Evolutionary conservation across 2,113 vertebrate genomes (phyloP).

Genomic region (Megaleporinus macrocephalus): DNA sequence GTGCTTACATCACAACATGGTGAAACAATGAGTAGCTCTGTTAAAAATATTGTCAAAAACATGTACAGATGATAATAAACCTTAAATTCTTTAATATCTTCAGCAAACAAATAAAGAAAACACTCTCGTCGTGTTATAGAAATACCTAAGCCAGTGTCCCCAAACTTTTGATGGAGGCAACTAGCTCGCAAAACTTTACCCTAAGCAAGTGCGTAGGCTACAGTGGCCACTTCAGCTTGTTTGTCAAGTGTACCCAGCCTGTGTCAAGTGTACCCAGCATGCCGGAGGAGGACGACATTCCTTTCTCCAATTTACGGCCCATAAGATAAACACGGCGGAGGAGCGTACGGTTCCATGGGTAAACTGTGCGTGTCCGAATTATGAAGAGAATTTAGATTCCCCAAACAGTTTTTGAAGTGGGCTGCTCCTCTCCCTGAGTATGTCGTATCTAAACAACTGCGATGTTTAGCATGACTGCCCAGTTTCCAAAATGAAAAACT

Average conservation of each 20-base stretch:
- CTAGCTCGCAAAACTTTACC: neutral
- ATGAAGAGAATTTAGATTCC: constrained; percentile 1
- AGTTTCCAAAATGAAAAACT: neutral
- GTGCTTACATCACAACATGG: too few relatives aligned
- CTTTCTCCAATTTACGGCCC: neutral
- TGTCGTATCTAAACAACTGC: neutral
- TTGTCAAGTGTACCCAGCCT: neutral
- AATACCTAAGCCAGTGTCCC: too few relatives aligned
- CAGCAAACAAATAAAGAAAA: too few relatives aligned
- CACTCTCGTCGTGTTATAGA: too few relatives aligned
- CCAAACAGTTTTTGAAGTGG: neutral
- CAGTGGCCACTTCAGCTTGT: neutral
- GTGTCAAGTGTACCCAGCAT: neutral
- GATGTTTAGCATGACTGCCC: constrained; percentile 4
- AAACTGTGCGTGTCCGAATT: neutral
- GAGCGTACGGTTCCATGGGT: neutral
- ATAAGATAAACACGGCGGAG: neutral
- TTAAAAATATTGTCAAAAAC: too few relatives aligned
- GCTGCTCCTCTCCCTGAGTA: neutral
- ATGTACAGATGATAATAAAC: too few relatives aligned
- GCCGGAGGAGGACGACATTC: neutral
- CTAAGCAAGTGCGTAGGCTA: neutral
- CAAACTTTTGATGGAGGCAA: too few relatives aligned
- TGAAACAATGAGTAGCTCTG: too few relatives aligned
- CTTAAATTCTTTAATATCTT: too few relatives aligned